phyloP scores from a whole-genome alignment of 2,797 vertebrate species.

The Tadarida brasiliensis region DNA sequence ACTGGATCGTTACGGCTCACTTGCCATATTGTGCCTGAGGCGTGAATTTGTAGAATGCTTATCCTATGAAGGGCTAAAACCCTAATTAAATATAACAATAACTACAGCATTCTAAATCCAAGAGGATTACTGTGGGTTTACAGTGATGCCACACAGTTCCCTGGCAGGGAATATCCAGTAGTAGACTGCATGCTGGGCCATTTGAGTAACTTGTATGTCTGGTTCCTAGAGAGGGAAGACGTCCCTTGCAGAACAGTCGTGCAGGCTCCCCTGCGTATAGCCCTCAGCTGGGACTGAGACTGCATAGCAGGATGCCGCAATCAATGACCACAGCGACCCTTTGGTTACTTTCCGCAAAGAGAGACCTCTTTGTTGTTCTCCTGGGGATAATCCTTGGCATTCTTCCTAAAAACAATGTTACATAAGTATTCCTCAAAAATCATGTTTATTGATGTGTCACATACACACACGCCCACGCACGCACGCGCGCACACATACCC shows the following conservation, averaged over 20 bases:
- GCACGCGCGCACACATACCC: no score
- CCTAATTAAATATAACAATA: conserved; percentile 67
- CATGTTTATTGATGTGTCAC: neutral
- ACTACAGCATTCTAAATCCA: conserved; percentile 73
- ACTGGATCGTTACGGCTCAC: neutral
- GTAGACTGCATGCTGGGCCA: neutral
- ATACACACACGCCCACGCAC: neutral
- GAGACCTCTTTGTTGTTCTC: conserved; percentile 67
- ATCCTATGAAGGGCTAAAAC: conserved; percentile 68
- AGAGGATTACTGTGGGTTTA: conserved; percentile 79
- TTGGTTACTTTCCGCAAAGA: conserved; percentile 79
- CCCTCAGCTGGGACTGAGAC: conserved; percentile 44
- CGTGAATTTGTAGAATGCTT: conserved; percentile 76
- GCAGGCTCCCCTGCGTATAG: conserved; percentile 55
- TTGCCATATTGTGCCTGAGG: conserved; percentile 78
- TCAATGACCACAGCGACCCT: conserved; percentile 72
- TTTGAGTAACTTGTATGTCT: neutral
- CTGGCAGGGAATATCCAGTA: conserved; percentile 37
- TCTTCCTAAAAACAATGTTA: conserved; percentile 67
- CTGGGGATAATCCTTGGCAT: conserved; percentile 37
- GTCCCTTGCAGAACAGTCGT: conserved; percentile 56
- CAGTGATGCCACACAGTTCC: conserved; percentile 23
- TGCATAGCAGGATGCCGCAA: conserved; percentile 68
- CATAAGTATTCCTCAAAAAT: conserved; percentile 62
- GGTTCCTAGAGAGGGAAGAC: conserved; percentile 52